These are phyloP conservation scores for Rhopalosiphum padi DNA, from an alignment of 1,140 invertebrate species.

Conservation along the genomic window DNA sequence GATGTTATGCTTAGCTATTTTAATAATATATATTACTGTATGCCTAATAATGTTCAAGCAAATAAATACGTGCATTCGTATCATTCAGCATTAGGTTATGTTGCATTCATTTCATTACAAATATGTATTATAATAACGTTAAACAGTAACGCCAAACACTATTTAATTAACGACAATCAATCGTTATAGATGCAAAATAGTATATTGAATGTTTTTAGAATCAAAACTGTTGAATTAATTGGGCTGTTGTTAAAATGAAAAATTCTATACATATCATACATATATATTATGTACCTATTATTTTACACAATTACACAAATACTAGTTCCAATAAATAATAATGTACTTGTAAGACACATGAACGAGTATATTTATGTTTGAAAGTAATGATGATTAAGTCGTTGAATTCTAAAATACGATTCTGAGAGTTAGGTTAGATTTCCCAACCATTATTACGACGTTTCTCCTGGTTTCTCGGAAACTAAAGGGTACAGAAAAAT, in stretches of 20 bases:
- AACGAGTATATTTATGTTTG: background rate
- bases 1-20: background rate
- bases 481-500: background rate
- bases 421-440: background rate
- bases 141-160: no score
- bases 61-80: background rate
- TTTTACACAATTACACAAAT: background rate
- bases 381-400: background rate
- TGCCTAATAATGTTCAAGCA: background rate
- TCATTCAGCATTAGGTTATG: background rate
- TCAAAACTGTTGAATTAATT: background rate
- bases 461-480: background rate
- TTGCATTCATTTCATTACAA: background rate
- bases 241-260: no score
- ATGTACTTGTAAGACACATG: background rate
- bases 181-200: no score
- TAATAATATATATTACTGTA: background rate
- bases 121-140: background rate
- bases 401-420: background rate
- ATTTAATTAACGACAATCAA: no score
- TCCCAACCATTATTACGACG: background rate
- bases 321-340: background rate
- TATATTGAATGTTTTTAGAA: background rate
- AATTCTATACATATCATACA: background rate
- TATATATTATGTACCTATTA: background rate